Evolutionary conservation across 2,113 vertebrate species (phyloP), one percentile per base, ranked within the genome.

Genomic region (Toxotes chatareus): DNA sequence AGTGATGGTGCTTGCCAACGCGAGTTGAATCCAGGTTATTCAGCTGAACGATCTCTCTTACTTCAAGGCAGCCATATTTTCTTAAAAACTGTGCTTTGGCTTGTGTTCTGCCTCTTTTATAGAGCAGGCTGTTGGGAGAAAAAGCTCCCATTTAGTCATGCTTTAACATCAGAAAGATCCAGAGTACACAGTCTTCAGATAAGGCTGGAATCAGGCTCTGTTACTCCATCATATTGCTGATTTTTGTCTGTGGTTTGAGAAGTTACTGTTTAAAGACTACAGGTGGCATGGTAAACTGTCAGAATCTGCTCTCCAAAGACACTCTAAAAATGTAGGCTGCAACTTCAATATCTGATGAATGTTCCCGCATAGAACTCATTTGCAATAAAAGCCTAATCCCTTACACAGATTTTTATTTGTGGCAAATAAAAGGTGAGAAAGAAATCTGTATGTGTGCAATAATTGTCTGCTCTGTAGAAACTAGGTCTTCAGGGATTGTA

Each of bases 381-480:
- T 27, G 31, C 31, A 63, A 66, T 80, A 65, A 82, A 56, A 67
- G 51, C 14, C 62, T 78, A 81, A 83, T 64, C 72, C 61, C 57
- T 51, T 47, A 40, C 68, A 71, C 72, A 34, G 42, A 34, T 78
- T 40, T 79, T 71, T 81, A 79, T 91, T 88, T 90, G 57, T 72
- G 82, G 40, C 59, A 51, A 79, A 79, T 51, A 36, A 79, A 87
- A 74, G 73, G 76, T 64, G 66, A 85, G 76, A 21, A 16, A 51
- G 53, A 68, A 62, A 34, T 79, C 59, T 78, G 55, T 32, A 31
- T 67, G 55, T 57, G 74, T 40, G 44, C 46, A 82, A 65, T 83
- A 51, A 80, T 64, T 59, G 75, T 68, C 60, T 76, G 5, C 53
- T 80, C 72, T 81, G 51, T 81, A 56, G 64, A 81, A 79, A 70